Percentiles rank a stretch among this genome's conserved stretches.
phyloP scores from a whole-genome alignment of 2,113 vertebrate species.

The Platysternon megacephalum region DNA sequence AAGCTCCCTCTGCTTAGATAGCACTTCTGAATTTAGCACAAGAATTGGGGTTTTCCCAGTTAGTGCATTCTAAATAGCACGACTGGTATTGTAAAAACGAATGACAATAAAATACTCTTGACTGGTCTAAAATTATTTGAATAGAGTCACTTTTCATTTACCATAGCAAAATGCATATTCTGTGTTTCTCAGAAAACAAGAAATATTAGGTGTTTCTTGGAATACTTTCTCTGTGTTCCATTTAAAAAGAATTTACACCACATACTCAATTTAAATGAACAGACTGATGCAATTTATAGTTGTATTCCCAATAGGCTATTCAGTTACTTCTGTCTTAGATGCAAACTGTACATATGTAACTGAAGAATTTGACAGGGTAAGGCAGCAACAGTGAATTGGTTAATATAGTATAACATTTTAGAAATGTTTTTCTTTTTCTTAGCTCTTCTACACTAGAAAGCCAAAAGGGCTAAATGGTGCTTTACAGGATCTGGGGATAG shows the following conservation, averaged over 20 bases:
- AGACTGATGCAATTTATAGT: neutral
- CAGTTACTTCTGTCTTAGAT: neutral
- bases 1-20: neutral
- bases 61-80: neutral
- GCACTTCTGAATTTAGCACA: neutral
- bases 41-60: neutral
- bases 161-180: neutral
- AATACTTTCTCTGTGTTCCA: neutral
- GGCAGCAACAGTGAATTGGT: neutral
- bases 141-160: neutral
- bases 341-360: neutral
- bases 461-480: conserved; percentile 94
- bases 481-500: conserved; percentile 92
- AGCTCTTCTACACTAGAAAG: conserved; percentile 92
- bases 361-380: neutral
- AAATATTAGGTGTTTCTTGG: neutral
- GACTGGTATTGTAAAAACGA: neutral
- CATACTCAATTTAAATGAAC: neutral
- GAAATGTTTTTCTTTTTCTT: conserved; percentile 5
- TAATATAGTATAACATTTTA: neutral
- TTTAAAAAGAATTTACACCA: neutral
- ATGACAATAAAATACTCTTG: neutral
- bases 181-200: neutral
- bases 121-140: neutral
- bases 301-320: neutral